Base-by-base conservation (phyloP, 2,888 invertebrate species). In the Mimumesa dahlbomi region DNA sequence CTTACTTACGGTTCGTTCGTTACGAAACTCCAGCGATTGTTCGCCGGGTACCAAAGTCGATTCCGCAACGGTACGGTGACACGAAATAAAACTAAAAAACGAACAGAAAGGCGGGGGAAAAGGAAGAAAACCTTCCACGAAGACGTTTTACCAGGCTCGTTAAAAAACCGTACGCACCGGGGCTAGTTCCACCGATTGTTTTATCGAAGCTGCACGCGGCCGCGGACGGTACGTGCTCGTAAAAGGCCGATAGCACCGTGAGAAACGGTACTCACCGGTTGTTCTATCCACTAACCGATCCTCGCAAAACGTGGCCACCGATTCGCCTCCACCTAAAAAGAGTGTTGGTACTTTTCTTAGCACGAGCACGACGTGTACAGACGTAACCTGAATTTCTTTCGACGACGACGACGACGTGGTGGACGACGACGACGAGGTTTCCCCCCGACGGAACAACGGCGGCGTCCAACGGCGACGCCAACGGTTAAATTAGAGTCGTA, bases 401-500 rank as follows among this genome's bases (percentile, higher is more conserved):
- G 49, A 31, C 50, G 49, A 53, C 45, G 58, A 52, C 52, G 56
- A 61, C 62, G 66, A 56, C 68, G 63, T 49, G 57, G 61, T 63
- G 59, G 61, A 40, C 29, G 25, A 43, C 42, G 64, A 42, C 64
- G 34, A 4, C 34, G n/a, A n/a, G n/a, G n/a, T n/a, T n/a, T n/a
- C 11, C 11, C n/a, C 59, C 67, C 63, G 45, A 64, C 53, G 46
- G 69, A 48, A 78, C 69, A 72, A 64, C 75, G 49, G 65, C 75
- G 49, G 65, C 46, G 49, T 53, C 50, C 61, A 52, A 29, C 54
- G 62, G 36, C 31, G 43, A 50, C 13, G 42, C 19, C 38, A 38
- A 79, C 73, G 66, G 75, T 78, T 78, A 78, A 76, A 76, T 76
- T 78, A 63, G 70, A 53, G 56, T 40, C 52, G 78, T 74, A 74